Conservation (phyloP, 2,888 invertebrate genomes). For the Drosophila prostipennis region DNA sequence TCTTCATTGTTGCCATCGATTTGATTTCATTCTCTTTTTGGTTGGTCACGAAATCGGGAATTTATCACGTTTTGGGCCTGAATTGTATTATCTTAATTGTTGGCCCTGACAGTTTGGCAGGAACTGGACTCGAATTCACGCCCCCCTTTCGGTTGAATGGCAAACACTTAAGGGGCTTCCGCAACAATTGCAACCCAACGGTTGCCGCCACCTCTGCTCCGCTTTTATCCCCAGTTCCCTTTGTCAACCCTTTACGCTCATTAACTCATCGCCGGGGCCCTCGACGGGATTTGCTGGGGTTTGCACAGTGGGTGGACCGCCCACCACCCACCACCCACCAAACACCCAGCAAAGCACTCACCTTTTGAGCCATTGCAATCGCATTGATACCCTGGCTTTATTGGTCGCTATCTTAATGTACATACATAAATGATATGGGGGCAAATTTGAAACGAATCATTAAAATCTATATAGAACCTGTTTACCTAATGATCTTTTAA, state of each 20-base stretch:
- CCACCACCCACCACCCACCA: neutral
- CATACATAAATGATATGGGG: too few relatives aligned
- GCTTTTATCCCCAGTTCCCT: conserved; percentile 14
- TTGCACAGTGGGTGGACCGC: conserved; percentile 23
- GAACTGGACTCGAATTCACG: conserved; percentile 10
- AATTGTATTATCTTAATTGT: conserved; percentile 9
- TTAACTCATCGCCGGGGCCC: conserved; percentile 41
- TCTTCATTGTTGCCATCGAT: conserved; percentile 27
- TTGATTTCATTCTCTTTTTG: conserved; percentile 10
- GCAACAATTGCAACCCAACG: conserved; percentile 63
- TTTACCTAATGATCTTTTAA: neutral
- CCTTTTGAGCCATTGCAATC: conserved; percentile 4
- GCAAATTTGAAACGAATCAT: neutral
- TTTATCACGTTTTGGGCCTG: conserved; percentile 27
- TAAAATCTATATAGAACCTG: neutral
- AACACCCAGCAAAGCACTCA: neutral
- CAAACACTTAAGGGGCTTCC: conserved; percentile 74
- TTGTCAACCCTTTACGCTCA: conserved; percentile 48
- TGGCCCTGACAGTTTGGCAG: conserved; percentile 9
- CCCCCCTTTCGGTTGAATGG: conserved; percentile 16
- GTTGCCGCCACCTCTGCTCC: conserved; percentile 13
- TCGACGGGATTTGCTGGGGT: conserved; percentile 33
- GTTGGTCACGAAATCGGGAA: conserved; percentile 27
- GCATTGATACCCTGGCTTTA: neutral
- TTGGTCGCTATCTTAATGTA: neutral